Percentiles rank a stretch among this genome's conserved stretches.
These are phyloP conservation scores for Acholoe squamosa DNA, from an alignment of 2,888 invertebrate species.

Conservation along the genomic window DNA sequence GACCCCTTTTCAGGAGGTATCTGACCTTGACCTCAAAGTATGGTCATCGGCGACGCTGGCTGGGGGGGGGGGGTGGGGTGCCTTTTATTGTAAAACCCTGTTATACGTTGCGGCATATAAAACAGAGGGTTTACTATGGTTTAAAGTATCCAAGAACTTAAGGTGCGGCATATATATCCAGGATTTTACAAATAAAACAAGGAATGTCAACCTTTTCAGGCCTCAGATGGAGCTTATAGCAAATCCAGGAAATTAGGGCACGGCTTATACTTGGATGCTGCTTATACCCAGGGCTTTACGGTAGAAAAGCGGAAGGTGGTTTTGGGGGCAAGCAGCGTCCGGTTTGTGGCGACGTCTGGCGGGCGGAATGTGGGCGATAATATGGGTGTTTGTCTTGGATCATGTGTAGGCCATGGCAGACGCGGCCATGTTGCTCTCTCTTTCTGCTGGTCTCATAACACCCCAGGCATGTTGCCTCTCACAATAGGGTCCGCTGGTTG, in stretches of 20 bases:
- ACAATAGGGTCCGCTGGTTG: slow-evolving; percentile 24
- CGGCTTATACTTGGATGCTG: no score
- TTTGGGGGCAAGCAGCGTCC: neutral
- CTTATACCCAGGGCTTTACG: no score
- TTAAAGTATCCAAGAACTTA: no score
- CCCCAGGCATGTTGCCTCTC: slow-evolving; percentile 35
- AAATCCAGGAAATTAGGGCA: no score
- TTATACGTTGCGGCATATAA: no score
- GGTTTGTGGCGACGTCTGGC: neutral
- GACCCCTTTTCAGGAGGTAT: neutral
- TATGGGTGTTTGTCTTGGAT: slow-evolving; percentile 37
- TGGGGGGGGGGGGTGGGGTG: neutral
- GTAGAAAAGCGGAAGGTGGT: no score
- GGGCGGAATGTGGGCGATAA: slow-evolving; percentile 4
- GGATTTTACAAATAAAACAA: no score
- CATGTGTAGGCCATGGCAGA: neutral
- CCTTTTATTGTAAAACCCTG: no score
- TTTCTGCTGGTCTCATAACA: neutral
- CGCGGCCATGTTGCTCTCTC: slow-evolving; percentile 25
- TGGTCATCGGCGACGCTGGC: neutral
- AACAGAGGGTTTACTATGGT: no score
- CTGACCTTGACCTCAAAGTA: neutral
- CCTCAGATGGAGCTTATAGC: no score
- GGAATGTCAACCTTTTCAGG: no score
- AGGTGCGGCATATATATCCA: no score